Conservation (phyloP, 2,797 vertebrate species). For the Mustela erminea region DNA sequence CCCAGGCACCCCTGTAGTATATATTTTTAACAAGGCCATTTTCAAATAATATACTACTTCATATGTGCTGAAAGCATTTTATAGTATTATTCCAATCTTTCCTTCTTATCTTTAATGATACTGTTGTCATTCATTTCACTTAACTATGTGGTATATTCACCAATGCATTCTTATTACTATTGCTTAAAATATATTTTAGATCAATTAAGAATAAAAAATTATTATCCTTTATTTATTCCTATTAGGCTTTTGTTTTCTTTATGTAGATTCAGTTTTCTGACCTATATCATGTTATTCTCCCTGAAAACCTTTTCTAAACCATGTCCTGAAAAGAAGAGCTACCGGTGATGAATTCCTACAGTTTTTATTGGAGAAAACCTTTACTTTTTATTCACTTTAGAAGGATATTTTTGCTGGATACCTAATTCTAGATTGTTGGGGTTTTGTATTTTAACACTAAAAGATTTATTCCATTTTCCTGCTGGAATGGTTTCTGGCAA, state of each 20-base stretch:
- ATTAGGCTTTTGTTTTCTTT: neutral
- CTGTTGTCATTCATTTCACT: neutral
- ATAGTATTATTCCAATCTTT: neutral
- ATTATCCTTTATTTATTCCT: neutral
- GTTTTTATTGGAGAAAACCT: neutral
- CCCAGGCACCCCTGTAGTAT: neutral
- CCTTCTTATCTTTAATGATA: neutral
- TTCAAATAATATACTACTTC: neutral
- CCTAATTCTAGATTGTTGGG: neutral
- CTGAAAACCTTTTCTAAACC: neutral
- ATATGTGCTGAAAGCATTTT: neutral
- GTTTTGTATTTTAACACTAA: neutral
- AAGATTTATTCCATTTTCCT: neutral
- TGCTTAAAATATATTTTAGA: neutral
- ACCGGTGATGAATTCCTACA: neutral
- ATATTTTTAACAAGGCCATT: neutral
- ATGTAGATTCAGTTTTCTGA: neutral
- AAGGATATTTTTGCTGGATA: neutral
- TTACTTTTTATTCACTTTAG: neutral
- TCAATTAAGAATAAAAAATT: neutral
- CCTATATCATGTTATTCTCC: neutral
- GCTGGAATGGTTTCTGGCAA: neutral
- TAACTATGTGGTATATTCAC: neutral
- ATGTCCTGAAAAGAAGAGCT: neutral
- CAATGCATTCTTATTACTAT: neutral